Percentiles rank a stretch among this genome's conserved stretches.
phyloP scores from a whole-genome alignment of 2,797 vertebrate species.

The Oophaga sylvatica region DNA sequence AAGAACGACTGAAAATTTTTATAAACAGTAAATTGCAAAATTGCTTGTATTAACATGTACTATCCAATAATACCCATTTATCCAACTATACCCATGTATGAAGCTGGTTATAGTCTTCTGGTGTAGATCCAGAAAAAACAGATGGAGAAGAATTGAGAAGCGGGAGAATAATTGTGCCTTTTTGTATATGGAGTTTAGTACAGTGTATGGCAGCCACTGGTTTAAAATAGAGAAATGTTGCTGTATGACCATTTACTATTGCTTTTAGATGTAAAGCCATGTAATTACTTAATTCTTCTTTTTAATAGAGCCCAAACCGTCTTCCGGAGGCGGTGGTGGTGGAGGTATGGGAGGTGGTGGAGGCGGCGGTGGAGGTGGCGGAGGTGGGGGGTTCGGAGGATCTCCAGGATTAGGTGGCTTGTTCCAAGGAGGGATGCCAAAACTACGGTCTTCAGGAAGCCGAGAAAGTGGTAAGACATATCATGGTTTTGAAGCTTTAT shows the following conservation, averaged over 20 bases:
- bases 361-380: constrained; percentile 70
- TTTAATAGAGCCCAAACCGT: constrained; percentile 87
- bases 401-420: constrained; percentile 87
- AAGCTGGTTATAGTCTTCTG: neutral
- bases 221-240: neutral
- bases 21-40: no score
- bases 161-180: neutral
- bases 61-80: no score
- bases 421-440: constrained; percentile 94
- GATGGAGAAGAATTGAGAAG: neutral
- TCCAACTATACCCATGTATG: no score
- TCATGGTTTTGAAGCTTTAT: neutral
- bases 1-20: no score
- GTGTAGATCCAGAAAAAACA: neutral
- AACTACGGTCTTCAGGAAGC: constrained; percentile 84
- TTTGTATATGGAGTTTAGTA: neutral
- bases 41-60: no score
- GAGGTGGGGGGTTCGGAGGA: constrained; percentile 75
- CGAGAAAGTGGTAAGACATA: constrained; percentile 81
- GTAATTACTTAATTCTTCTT: constrained; percentile 42
- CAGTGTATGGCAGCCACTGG: neutral
- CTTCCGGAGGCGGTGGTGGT: constrained; percentile 67
- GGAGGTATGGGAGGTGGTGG: constrained; percentile 64
- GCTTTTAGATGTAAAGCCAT: neutral
- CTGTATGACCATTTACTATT: neutral